These are phyloP conservation scores for Rhimphoctona megacephalus DNA, from an alignment of 2,888 invertebrate genomes.

Conservation along the genomic window DNA sequence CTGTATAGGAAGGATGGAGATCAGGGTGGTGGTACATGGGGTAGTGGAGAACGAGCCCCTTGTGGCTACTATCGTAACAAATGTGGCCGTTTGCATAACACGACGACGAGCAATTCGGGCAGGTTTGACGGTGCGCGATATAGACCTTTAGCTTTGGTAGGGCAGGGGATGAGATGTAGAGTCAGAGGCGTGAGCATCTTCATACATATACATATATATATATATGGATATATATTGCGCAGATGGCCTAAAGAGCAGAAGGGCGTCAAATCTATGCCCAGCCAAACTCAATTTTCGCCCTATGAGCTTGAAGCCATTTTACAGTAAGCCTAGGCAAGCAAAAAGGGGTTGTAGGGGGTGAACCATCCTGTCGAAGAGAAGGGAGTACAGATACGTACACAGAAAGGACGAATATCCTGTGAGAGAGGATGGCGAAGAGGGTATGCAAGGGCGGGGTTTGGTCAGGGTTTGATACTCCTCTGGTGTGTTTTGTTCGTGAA, in stretches of 20 bases:
- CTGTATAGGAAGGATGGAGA: slow-evolving; percentile 37
- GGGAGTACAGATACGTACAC: neutral
- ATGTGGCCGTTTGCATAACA: slow-evolving; percentile 85
- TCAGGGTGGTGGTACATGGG: slow-evolving; percentile 72
- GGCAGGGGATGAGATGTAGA: slow-evolving; percentile 51
- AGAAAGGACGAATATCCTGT: neutral
- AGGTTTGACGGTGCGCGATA: slow-evolving; percentile 85
- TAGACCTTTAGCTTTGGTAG: slow-evolving; percentile 81
- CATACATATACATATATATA: neutral
- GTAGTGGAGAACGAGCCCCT: slow-evolving; percentile 81
- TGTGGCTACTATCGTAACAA: slow-evolving; percentile 84
- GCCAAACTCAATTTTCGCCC: slow-evolving; percentile 10
- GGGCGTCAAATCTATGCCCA: neutral
- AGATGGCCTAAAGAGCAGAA: slow-evolving; percentile 4
- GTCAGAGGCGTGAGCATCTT: slow-evolving; percentile 54
- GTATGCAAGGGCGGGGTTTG: slow-evolving; percentile 59
- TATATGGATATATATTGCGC: neutral
- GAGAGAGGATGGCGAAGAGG: slow-evolving; percentile 38
- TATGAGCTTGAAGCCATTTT: neutral
- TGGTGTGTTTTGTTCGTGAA: slow-evolving; percentile 45
- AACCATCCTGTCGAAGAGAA: slow-evolving; percentile 15
- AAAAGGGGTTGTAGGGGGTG: slow-evolving; percentile 10
- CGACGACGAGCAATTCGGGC: slow-evolving; percentile 85
- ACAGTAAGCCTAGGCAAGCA: slow-evolving; percentile 12
- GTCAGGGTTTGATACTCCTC: slow-evolving; percentile 45